phyloP scores from a whole-genome alignment of 1,140 invertebrate genomes.

The Trigoniulus corallinus region DNA sequence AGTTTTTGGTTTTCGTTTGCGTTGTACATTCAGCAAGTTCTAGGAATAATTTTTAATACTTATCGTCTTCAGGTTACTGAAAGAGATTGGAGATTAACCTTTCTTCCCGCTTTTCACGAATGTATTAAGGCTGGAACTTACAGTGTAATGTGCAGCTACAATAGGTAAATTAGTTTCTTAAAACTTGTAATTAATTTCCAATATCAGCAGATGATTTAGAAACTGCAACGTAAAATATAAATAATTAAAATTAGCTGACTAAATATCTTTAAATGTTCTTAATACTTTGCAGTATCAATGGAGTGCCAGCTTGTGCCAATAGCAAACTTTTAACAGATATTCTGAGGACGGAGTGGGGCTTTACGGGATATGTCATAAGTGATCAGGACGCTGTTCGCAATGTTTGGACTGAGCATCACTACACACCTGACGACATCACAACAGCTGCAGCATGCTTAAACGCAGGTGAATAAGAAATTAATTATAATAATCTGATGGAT shows the following conservation, averaged over 20 bases:
- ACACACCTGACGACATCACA: not conserved
- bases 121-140: conserved; percentile 24
- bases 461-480: conserved; percentile 1
- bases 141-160: conserved; percentile 25
- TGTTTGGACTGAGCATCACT: not conserved
- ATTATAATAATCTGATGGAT: not conserved
- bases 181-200: not conserved
- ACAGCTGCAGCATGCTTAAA: conserved; percentile 6
- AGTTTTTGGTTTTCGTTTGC: too few species aligned
- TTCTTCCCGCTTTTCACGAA: conserved; percentile 23
- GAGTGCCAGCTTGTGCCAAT: conserved; percentile 10
- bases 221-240: too few species aligned
- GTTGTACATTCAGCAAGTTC: not conserved
- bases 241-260: too few species aligned
- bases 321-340: conserved; percentile 10
- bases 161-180: conserved; percentile 15
- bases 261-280: not conserved
- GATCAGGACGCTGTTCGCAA: conserved; percentile 8
- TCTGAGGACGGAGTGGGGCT: conserved; percentile 11
- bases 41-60: not conserved
- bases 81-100: conserved; percentile 23
- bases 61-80: conserved; percentile 10
- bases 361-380: conserved; percentile 11
- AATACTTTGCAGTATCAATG: conserved; percentile 10
- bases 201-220: too few species aligned